Percentiles rank a stretch among this genome's conserved stretches.
Conservation (phyloP, 2,113 vertebrate species). For the Crotalus viridis region DNA sequence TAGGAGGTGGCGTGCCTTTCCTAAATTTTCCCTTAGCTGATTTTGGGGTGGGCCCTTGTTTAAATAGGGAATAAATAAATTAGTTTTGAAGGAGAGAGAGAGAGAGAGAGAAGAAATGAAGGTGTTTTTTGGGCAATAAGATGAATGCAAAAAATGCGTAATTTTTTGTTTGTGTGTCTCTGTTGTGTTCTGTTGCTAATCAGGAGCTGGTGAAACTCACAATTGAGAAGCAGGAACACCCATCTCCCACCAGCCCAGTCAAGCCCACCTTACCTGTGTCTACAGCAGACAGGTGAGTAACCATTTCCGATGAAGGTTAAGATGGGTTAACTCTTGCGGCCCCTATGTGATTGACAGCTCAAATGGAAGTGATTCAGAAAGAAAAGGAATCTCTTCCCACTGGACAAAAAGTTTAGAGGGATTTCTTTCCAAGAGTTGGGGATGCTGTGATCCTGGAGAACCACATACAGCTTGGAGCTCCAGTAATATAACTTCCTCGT, state of each 20-base stretch:
- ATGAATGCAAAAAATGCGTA: not conserved
- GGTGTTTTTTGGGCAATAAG: too few relatives aligned
- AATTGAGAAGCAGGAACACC: conserved; percentile 94
- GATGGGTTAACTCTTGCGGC: too few relatives aligned
- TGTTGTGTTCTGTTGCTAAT: conserved; percentile 3
- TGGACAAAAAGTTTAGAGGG: not conserved
- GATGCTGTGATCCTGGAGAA: not conserved
- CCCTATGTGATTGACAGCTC: not conserved
- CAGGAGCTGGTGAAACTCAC: conserved; percentile 96
- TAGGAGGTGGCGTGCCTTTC: not conserved
- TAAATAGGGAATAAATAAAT: too few relatives aligned
- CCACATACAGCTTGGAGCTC: too few relatives aligned
- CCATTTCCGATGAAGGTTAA: not conserved
- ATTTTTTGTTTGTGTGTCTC: too few relatives aligned
- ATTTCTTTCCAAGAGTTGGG: too few relatives aligned
- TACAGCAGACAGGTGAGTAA: conserved; percentile 82
- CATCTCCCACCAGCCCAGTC: conserved; percentile 87
- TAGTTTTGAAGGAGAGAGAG: too few relatives aligned
- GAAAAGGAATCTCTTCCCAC: too few relatives aligned
- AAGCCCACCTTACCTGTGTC: conserved; percentile 82
- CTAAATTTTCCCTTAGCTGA: not conserved
- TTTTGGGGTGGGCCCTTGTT: too few relatives aligned
- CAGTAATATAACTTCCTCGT: not conserved
- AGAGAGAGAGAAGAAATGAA: too few relatives aligned
- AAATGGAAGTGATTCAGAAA: not conserved